Evolutionary conservation across 2,113 vertebrate genomes (phyloP).

Genomic region (Vireo altiloquus): DNA sequence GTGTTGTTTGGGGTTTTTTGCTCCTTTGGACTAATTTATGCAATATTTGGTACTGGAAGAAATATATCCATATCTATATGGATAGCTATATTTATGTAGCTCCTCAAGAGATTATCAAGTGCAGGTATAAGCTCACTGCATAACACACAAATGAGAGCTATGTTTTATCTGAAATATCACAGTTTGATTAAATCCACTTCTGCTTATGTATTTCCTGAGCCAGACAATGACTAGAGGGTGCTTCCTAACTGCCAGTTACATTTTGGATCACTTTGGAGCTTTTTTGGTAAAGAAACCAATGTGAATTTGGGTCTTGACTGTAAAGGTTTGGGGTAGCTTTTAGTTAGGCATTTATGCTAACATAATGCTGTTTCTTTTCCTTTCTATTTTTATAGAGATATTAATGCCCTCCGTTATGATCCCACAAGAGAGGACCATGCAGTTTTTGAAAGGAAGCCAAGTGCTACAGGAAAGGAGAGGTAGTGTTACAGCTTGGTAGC

Average conservation of each 20-base stretch:
- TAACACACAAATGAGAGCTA: not conserved
- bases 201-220: not conserved
- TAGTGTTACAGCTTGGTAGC: constrained; percentile 29
- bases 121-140: not conserved
- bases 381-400: constrained; percentile 74
- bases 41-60: not conserved
- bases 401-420: constrained; percentile 87
- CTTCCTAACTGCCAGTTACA: not conserved
- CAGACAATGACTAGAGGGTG: not conserved
- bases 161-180: not conserved
- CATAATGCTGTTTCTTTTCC: not conserved
- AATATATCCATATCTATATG: not conserved
- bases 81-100: not conserved
- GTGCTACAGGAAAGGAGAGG: constrained; percentile 79
- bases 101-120: not conserved
- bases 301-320: not conserved
- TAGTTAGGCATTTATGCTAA: not conserved
- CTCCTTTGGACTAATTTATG: not conserved
- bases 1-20: not conserved
- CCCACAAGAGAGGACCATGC: constrained; percentile 87
- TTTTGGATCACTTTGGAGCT: not conserved
- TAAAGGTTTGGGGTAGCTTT: not conserved
- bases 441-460: constrained; percentile 81
- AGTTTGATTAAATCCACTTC: not conserved
- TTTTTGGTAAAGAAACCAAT: not conserved